Evolutionary conservation across 2,113 vertebrate species (phyloP).

Genomic region (Hylia prasina): DNA sequence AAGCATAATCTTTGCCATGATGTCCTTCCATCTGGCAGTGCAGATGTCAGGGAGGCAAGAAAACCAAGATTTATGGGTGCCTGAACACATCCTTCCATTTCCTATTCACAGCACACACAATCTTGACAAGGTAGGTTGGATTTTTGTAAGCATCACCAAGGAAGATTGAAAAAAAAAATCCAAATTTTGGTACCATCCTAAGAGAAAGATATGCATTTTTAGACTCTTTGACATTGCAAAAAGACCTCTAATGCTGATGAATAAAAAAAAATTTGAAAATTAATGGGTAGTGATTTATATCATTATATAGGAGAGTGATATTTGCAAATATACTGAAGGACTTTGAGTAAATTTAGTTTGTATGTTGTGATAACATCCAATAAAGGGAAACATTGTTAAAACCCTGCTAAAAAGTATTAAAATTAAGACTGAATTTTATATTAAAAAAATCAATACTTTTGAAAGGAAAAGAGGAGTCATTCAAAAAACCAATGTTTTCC

Average conservation of each 20-base stretch:
- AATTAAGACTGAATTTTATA: not conserved
- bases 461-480: not conserved
- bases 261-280: not conserved
- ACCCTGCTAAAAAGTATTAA: not conserved
- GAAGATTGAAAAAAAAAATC: not conserved
- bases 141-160: not conserved
- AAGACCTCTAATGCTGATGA: not conserved
- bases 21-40: not conserved
- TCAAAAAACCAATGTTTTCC: not conserved
- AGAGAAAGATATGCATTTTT: accelerated
- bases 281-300: not conserved
- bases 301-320: not conserved
- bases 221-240: not conserved
- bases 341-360: not conserved
- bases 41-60: not conserved
- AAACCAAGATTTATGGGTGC: not conserved
- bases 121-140: not conserved
- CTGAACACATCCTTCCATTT: not conserved
- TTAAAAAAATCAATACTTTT: not conserved
- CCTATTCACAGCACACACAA: not conserved
- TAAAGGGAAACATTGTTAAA: not conserved
- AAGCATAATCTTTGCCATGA: not conserved
- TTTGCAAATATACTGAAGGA: not conserved
- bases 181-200: not conserved
- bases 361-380: not conserved